A percentile compares a stretch with the other conserved stretches of the same genome.
Conservation (phyloP, 2,888 invertebrate species). For the Ophioninae sp. region DNA sequence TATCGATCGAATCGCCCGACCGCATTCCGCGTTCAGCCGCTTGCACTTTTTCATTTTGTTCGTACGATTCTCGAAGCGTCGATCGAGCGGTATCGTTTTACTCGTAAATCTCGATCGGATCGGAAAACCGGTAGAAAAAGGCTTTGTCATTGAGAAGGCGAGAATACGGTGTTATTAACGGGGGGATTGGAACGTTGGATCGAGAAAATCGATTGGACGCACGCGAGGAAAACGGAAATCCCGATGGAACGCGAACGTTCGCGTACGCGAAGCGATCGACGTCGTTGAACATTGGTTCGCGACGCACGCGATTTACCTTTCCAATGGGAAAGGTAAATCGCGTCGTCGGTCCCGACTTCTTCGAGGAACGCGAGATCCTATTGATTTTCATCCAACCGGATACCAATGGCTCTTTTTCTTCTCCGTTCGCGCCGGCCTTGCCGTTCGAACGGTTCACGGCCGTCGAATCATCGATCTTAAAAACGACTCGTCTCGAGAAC, state of each 20-base stretch:
- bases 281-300: constrained; percentile 23
- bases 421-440: constrained; percentile 22
- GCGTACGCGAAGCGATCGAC: constrained; percentile 11
- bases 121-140: no score
- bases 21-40: neutral
- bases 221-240: constrained; percentile 19
- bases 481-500: constrained; percentile 9
- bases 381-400: constrained; percentile 19
- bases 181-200: neutral
- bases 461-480: constrained; percentile 25
- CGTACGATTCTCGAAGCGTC: no score
- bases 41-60: neutral
- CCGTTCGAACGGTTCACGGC: constrained; percentile 53
- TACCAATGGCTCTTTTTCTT: neutral
- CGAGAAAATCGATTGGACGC: constrained; percentile 26
- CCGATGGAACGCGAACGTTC: no score
- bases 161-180: neutral
- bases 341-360: no score
- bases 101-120: no score
- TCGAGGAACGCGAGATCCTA: constrained; percentile 40
- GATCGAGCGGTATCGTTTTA: neutral
- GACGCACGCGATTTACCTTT: constrained; percentile 51
- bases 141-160: no score
- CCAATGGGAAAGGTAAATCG: constrained; percentile 28
- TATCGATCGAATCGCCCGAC: neutral